Evolutionary conservation across 2,797 vertebrate species (phyloP).

Genomic region (Naso thynnoides): DNA sequence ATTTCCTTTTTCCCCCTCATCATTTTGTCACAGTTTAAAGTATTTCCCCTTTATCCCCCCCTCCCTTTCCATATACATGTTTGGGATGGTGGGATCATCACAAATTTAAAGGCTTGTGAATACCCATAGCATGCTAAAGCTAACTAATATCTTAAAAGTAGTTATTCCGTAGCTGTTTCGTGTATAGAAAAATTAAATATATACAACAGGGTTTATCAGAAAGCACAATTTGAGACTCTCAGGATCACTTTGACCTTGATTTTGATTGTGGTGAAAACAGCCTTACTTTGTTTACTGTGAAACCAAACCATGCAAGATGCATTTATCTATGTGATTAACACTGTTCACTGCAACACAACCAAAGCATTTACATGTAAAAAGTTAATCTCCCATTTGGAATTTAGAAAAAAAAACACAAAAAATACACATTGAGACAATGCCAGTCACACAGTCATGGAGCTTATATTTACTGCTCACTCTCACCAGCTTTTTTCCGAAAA

Average conservation of each 20-base stretch:
- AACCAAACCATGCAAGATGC: not conserved
- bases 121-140: conserved; percentile 68
- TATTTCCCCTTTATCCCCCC: conserved; percentile 7
- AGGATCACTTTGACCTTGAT: conserved; percentile 73
- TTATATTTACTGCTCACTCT: not conserved
- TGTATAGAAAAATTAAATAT: conserved; percentile 50
- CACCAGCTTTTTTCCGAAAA: not conserved
- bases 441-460: not conserved
- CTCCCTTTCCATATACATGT: conserved; percentile 42
- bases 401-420: not conserved
- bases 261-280: conserved; percentile 2
- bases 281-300: conserved; percentile 10
- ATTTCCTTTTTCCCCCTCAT: conserved; percentile 44
- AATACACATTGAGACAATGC: not conserved
- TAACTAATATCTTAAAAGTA: conserved; percentile 59
- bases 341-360: not conserved
- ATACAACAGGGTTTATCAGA: conserved; percentile 65
- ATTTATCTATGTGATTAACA: not conserved
- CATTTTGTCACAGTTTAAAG: conserved; percentile 41
- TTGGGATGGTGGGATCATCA: conserved; percentile 34
- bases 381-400: not conserved
- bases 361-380: conserved; percentile 2
- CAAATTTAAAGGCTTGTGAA: conserved; percentile 42
- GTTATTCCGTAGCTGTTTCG: conserved; percentile 56
- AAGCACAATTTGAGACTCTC: conserved; percentile 88